Evolutionary conservation across 1,140 invertebrate genomes (phyloP).

Genomic region (Drosophila prosaltans): DNA sequence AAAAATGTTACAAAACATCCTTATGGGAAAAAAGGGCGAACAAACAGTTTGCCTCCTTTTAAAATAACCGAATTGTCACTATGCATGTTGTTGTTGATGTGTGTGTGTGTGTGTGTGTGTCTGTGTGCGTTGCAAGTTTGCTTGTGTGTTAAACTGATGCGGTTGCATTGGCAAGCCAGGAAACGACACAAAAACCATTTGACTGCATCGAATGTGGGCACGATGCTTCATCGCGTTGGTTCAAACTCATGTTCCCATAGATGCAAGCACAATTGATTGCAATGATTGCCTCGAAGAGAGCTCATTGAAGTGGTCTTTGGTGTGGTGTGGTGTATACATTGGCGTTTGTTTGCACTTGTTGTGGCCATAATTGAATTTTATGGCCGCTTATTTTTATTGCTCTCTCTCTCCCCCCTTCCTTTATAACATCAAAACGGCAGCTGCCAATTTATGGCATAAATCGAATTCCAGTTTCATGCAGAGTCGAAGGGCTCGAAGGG

Average conservation of each 20-base stretch:
- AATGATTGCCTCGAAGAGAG: conserved; percentile 59
- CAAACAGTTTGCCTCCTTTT: conserved; percentile 4
- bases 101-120: conserved; percentile 6
- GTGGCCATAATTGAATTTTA: conserved; percentile 80
- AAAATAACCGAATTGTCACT: conserved; percentile 58
- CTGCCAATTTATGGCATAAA: conserved; percentile 77
- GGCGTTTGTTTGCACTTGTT: conserved; percentile 72
- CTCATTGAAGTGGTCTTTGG: conserved; percentile 16
- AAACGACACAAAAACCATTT: conserved; percentile 36
- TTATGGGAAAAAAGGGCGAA: not conserved
- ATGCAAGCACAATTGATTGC: conserved; percentile 76
- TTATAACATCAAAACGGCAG: conserved; percentile 40
- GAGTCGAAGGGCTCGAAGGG: conserved; percentile 16
- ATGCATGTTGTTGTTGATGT: conserved; percentile 21
- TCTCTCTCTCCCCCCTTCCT: conserved; percentile 3
- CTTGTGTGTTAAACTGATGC: conserved; percentile 21
- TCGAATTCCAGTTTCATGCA: conserved; percentile 47
- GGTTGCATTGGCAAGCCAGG: conserved; percentile 41
- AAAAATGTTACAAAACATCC: conserved; percentile 47
- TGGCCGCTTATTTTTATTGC: conserved; percentile 79
- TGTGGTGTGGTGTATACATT: conserved; percentile 9
- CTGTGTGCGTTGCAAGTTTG: conserved; percentile 19
- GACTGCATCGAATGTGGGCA: conserved; percentile 14
- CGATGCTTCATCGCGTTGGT: not conserved
- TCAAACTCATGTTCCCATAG: conserved; percentile 16